Evolutionary conservation across 2,888 invertebrate genomes (phyloP), one percentile per base, ranked within the genome.

Genomic region (Drepana falcataria): DNA sequence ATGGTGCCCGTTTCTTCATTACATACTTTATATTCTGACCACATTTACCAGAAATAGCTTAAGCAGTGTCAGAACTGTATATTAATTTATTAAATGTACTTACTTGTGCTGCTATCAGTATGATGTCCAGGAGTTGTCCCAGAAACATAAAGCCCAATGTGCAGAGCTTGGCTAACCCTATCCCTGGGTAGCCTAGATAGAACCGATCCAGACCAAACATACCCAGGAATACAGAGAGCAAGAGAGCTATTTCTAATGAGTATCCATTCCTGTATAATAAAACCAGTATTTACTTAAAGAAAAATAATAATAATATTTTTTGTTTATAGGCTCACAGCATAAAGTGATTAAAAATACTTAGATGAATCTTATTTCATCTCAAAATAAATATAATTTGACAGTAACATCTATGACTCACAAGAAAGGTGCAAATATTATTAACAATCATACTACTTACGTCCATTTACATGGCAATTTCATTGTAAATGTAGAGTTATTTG

Each of bases 201-300:
- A 99, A 99, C 59, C 99, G 92, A 81, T 99, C 99, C 35, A 97
- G 93, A 33, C 99, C 99, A 90, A 99, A 97, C 97, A 99, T 98
- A 37, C 99, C 99, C 56, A 99, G 92, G 81, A 99, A 99, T 52
- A 99, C 96, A 0, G 99, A 99, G 3, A 99, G 91, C 44, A 99
- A 86, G 49, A 99, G 88, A 0, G 99, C 95, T 54, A 97, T 96
- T 80, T 98, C 98, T 77, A 98, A 95, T 2, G 96, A 96, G 79
- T 98, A 97, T 34, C 98, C 98, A 93, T 98, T 99, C 56, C 98
- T 98, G 87, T 48, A 74, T 78, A 59, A 59, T 53, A 54, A 64
- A 56, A 52, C 54, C 51, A 35, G 40, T 44, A n/a, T n/a, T n/a
- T n/a, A n/a, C n/a, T n/a, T n/a, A n/a, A n/a, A n/a, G n/a, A n/a